Conservation (phyloP, 2,113 vertebrate species). For the cat (Felis catus) region DNA sequence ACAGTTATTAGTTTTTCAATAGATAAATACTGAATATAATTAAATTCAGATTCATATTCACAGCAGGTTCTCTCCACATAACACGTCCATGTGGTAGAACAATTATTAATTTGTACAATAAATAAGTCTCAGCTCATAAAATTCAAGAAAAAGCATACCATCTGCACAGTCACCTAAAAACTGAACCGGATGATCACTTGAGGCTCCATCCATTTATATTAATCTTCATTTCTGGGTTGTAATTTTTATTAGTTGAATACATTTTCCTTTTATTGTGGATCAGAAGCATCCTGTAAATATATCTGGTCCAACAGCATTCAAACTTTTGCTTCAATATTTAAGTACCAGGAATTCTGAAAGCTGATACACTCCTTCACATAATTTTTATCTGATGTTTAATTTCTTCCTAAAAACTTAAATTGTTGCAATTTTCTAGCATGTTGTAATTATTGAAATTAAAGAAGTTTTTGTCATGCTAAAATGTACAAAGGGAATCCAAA, state of each 20-base stretch:
- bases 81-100: background rate
- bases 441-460: background rate
- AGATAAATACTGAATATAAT: background rate
- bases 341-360: background rate
- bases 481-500: background rate
- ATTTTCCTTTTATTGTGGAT: background rate
- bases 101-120: conserved; percentile 35
- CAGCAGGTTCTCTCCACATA: background rate
- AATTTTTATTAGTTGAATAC: background rate
- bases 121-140: conserved; percentile 40
- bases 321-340: background rate
- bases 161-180: background rate
- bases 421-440: background rate
- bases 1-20: background rate
- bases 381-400: background rate
- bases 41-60: conserved; percentile 35
- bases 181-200: background rate
- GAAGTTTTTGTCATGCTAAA: background rate
- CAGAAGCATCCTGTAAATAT: background rate
- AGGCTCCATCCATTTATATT: background rate
- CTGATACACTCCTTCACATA: background rate
- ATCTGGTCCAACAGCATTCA: background rate
- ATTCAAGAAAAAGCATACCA: conserved; percentile 38
- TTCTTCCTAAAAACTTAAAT: background rate
- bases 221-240: background rate